Percentiles rank a stretch among this genome's conserved stretches.
Evolutionary conservation across 2,113 vertebrate genomes (phyloP).

Genomic region (Peromyscus maniculatus): DNA sequence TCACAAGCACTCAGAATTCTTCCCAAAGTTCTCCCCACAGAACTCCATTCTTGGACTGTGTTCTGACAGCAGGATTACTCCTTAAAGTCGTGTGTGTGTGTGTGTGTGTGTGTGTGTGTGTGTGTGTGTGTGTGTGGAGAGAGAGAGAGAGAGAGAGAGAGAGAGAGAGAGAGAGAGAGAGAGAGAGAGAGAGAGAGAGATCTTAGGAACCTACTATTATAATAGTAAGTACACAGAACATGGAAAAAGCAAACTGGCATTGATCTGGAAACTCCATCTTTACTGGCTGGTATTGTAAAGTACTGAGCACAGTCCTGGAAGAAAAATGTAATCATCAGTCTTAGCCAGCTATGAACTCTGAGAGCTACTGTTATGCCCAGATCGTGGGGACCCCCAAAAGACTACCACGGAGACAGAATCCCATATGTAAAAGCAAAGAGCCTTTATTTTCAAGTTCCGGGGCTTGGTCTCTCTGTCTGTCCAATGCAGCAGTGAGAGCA

Average conservation of each 20-base stretch:
- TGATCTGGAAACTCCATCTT: neutral
- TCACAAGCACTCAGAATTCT: neutral
- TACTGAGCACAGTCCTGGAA: neutral
- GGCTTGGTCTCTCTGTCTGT: too few species aligned
- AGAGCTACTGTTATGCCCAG: neutral
- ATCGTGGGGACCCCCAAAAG: too few species aligned
- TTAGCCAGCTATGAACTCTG: neutral
- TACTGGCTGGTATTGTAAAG: neutral
- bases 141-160: too few species aligned
- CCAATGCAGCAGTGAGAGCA: too few species aligned
- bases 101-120: neutral
- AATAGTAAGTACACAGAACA: neutral
- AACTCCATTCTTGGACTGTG: neutral
- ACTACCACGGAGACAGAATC: too few species aligned
- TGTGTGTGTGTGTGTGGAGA: too few species aligned
- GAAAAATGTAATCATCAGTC: neutral
- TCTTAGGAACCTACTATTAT: neutral
- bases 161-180: too few species aligned
- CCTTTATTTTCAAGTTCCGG: too few species aligned
- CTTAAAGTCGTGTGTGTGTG: neutral
- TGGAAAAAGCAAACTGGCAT: neutral
- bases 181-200: too few species aligned
- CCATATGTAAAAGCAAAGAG: too few species aligned
- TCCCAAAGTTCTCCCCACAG: neutral
- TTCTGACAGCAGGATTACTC: neutral